Percentiles rank a stretch among this genome's conserved stretches.
Conservation (phyloP, 1,140 invertebrate genomes). For the Cheumatopsyche charites region DNA sequence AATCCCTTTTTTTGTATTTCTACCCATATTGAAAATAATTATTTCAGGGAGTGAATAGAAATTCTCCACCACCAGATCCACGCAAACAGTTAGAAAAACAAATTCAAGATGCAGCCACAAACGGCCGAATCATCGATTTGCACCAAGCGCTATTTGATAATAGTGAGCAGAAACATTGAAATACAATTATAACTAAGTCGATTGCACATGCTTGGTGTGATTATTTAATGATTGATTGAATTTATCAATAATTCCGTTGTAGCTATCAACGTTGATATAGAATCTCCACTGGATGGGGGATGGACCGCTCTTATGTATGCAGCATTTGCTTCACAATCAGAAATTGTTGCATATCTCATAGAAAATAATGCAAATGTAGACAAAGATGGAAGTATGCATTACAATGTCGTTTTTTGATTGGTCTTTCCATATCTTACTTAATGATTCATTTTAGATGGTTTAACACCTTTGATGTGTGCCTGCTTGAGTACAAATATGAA, state of each 20-base stretch:
- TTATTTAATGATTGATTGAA: neutral
- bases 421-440: neutral
- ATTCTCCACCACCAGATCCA: neutral
- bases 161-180: neutral
- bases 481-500: conserved; percentile 55
- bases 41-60: too few species aligned
- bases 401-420: neutral
- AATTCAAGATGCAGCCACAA: neutral
- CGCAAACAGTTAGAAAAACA: neutral
- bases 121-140: neutral
- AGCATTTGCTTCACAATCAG: conserved; percentile 48
- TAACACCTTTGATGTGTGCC: conserved; percentile 62
- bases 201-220: neutral
- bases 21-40: too few species aligned
- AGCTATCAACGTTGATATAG: neutral
- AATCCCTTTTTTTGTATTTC: too few species aligned
- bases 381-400: conserved; percentile 2
- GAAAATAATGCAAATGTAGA: conserved; percentile 54
- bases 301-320: conserved; percentile 55
- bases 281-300: conserved; percentile 6
- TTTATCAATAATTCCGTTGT: neutral
- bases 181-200: too few species aligned
- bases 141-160: neutral
- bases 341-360: conserved; percentile 52
- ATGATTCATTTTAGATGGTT: conserved; percentile 56